Base-by-base conservation (phyloP, 2,113 vertebrate species). In the Meriones unguiculatus region DNA sequence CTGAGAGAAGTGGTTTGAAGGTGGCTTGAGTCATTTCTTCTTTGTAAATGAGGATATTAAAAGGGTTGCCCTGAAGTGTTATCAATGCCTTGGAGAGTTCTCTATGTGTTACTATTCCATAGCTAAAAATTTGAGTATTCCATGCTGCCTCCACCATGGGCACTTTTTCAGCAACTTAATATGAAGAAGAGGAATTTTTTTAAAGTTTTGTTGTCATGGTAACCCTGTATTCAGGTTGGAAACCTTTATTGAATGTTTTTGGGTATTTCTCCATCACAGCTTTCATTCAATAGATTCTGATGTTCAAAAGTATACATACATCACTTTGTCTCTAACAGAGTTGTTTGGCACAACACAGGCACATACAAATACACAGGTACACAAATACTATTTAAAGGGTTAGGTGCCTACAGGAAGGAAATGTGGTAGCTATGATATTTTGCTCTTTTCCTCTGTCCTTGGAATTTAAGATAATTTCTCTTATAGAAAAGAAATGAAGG, bases 231-330 rank as follows among this genome's bases (percentile, higher is more conserved):
- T 97, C 75, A 88, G 11, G 4, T 97, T 97, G 98, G 87, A 95
- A 98, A 97, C 93, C 54, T 97, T 98, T 98, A 98, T 95, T 97
- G 90, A 98, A 92, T 98, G 90, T 98, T 98, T 86, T 98, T 95
- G 80, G 73, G 52, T 89, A 85, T 97, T 98, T 98, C 97, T 96
- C 87, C 76, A 96, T 90, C 10, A 7, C 57, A 87, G 85, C 0
- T 72, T 98, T 98, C 93, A 64, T 87, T 97, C 97, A 97, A 90
- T 89, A 97, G 67, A 97, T 97, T 97, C 97, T 84, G 94, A 73
- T 88, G 18, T 80, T 98, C 85, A 96, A 89, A 90, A 80, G 32
- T 97, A 97, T 98, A 96, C 95, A 98, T 97, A 97, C 84, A 96
- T 46, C 75, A 90, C n/a, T 95, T 95, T 46, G 94, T 92, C 84